Evolutionary conservation across 2,113 vertebrate species (phyloP).

Genomic region (Saiga tatarica): DNA sequence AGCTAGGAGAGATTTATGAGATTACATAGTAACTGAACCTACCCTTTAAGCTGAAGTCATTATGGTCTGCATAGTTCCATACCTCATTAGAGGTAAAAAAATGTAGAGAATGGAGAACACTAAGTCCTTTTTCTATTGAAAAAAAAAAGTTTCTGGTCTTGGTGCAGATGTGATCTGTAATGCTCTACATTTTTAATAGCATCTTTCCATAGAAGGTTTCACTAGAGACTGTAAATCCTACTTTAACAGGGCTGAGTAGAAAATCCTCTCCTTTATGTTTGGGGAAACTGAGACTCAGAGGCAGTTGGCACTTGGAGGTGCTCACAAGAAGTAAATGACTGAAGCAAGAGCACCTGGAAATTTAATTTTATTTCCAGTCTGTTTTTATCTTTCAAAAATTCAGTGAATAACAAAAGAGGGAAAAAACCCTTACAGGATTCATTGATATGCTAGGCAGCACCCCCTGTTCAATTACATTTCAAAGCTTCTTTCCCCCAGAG

Average conservation of each 20-base stretch:
- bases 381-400: not conserved
- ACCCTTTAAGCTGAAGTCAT: conserved; percentile 61
- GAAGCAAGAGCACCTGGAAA: not conserved
- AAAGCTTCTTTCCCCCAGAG: not conserved
- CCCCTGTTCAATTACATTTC: conserved; percentile 48
- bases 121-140: conserved; percentile 56
- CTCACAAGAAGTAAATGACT: not conserved
- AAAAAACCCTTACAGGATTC: not conserved
- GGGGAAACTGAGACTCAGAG: conserved; percentile 61
- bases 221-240: conserved; percentile 19
- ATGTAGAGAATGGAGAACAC: conserved; percentile 41
- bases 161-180: conserved; percentile 50
- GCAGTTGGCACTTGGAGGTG: not conserved
- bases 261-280: conserved; percentile 37
- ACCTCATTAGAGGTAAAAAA: conserved; percentile 63
- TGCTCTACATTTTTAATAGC: conserved; percentile 42
- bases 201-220: conserved; percentile 49
- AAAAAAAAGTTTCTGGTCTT: conserved; percentile 59
- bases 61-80: conserved; percentile 53
- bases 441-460: conserved; percentile 12
- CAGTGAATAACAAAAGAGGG: not conserved
- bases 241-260: not conserved
- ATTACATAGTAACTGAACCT: conserved; percentile 64
- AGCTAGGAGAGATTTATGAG: conserved; percentile 71
- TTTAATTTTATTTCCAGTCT: conserved; percentile 40